Evolutionary conservation across 2,888 invertebrate species (phyloP).

Genomic region (Rhamnusium bicolor): DNA sequence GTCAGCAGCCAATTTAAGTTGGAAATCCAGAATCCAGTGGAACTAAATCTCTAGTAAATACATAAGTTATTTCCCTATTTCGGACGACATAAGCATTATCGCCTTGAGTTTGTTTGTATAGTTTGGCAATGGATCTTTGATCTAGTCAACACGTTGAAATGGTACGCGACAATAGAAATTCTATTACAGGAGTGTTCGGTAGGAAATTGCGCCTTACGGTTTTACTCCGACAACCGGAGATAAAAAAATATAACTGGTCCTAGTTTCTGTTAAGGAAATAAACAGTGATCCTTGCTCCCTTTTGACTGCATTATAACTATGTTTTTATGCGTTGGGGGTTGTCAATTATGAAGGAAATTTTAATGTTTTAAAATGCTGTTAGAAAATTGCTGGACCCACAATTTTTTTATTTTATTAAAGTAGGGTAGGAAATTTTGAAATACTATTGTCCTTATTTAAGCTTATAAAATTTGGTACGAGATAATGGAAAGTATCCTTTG

Average conservation of each 20-base stretch:
- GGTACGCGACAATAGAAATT: constrained; percentile 42
- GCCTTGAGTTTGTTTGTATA: constrained; percentile 4
- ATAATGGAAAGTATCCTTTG: too few relatives aligned
- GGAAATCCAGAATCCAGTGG: background rate
- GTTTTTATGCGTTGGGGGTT: too few relatives aligned
- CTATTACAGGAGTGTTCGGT: constrained; percentile 44
- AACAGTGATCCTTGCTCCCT: background rate
- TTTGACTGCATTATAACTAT: background rate
- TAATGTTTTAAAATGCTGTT: too few relatives aligned
- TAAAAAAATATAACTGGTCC: background rate
- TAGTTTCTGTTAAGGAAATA: constrained; percentile 3
- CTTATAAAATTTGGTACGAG: too few relatives aligned
- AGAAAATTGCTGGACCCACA: too few relatives aligned
- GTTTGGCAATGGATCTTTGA: constrained; percentile 14
- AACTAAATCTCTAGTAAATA: background rate
- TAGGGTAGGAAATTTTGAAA: too few relatives aligned
- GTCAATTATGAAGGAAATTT: too few relatives aligned
- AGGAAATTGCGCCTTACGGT: constrained; percentile 46
- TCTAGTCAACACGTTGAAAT: constrained; percentile 2
- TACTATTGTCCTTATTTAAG: too few relatives aligned
- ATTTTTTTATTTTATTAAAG: too few relatives aligned
- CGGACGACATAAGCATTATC: background rate
- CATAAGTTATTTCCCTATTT: background rate
- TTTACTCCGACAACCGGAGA: background rate
- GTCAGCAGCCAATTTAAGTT: background rate